These are phyloP conservation scores for Hipparchia sbordonii DNA, from an alignment of 2,888 invertebrate species.

Conservation along the genomic window DNA sequence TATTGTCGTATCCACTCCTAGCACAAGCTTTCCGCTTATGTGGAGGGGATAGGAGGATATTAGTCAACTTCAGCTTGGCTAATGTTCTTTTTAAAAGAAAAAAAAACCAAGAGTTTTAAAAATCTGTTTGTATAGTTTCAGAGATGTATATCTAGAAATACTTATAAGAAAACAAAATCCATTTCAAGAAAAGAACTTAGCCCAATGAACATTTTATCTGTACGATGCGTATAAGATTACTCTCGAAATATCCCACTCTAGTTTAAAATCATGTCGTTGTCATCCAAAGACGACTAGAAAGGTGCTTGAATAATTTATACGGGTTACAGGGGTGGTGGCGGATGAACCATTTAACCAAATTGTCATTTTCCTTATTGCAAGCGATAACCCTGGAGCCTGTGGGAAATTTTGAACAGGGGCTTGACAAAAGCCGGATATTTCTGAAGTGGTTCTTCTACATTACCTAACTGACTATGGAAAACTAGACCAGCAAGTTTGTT, in stretches of 20 bases:
- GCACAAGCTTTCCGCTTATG: too few species aligned
- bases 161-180: background rate
- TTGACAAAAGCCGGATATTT: background rate
- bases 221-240: background rate
- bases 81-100: too few species aligned
- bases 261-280: conserved; percentile 73
- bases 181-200: background rate
- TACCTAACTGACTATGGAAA: too few species aligned
- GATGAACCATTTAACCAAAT: conserved; percentile 79
- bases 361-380: conserved; percentile 61
- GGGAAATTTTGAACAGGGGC: background rate
- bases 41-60: too few species aligned
- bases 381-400: background rate
- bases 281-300: conserved; percentile 67
- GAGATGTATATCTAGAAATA: background rate
- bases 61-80: too few species aligned
- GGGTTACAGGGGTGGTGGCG: conserved; percentile 53
- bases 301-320: conserved; percentile 72
- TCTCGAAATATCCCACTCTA: conserved; percentile 63
- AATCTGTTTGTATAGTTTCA: background rate
- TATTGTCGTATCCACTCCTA: too few species aligned
- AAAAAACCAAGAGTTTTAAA: too few species aligned
- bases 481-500: too few species aligned
- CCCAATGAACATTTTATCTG: background rate
- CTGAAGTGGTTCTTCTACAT: too few species aligned